Evolutionary conservation across 1,140 invertebrate species (phyloP), one percentile per base, ranked within the genome.

Genomic region (Sesamia nonagrioides): DNA sequence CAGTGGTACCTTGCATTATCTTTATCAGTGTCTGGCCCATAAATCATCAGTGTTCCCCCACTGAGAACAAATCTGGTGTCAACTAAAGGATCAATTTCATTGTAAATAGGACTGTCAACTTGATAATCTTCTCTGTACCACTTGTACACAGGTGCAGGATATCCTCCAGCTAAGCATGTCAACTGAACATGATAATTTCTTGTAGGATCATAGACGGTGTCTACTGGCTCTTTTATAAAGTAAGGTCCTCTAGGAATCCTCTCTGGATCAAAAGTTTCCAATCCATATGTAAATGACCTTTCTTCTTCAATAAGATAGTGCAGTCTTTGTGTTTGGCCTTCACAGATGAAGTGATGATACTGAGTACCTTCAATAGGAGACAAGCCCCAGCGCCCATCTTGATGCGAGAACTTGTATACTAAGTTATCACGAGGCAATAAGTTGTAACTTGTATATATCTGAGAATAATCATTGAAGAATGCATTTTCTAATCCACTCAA

Each of bases 1-100:
- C 99, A 99, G 89, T 99, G 98, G 95, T 99, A 99, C 27, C 97
- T 96, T 15, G 98, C 98, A 90, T 97, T 96, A 90, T 99, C 98
- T 78, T 95, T 92, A 78, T 96, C 96, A 89, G 98, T 97, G 79
- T 97, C 96, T n/a, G 99, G 98, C 83, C 97, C 95, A 86, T 97
- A 96, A 77, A 99, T 99, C 78, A 98, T 98, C 0, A 99, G 92
- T 68, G 97, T 97, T 45, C 99, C 99, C 83, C 98, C 98, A 88
- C 98, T 99, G 8, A 99, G 92, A 2, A 98, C 99, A 88, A 97
- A 98, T 68, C 98, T 96, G 17, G 88, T 86, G 89, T 98, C 96
- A 27, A 80, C 81, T 60, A 99, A 86, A 0, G 98, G 98, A 95
- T 99, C 96, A 81, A 99, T 98, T 90, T 95, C 95, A 48, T 91